These are phyloP conservation scores for Tachycineta bicolor DNA, from an alignment of 2,113 vertebrate genomes.

Conservation along the genomic window DNA sequence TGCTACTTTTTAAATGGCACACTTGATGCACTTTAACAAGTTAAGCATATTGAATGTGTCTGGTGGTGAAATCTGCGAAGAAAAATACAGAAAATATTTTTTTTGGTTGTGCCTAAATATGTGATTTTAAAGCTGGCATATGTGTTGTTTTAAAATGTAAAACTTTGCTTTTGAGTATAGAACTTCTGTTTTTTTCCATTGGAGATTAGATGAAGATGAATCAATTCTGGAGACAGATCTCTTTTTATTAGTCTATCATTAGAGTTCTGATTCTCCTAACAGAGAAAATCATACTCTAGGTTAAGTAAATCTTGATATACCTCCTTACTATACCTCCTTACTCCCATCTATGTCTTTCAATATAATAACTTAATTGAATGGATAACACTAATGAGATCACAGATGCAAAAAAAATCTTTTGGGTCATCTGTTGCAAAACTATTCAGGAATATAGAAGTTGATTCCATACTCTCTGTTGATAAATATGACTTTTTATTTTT, in stretches of 20 bases:
- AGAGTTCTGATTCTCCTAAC: not conserved
- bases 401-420: not conserved
- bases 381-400: not conserved
- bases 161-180: not conserved
- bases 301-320: not conserved
- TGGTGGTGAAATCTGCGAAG: conserved; percentile 12
- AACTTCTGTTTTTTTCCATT: not conserved
- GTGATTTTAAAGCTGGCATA: conserved; percentile 45
- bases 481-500: not conserved
- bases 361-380: not conserved
- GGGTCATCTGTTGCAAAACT: not conserved
- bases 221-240: not conserved
- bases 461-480: not conserved
- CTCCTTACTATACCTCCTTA: not conserved
- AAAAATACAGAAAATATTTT: conserved; percentile 48
- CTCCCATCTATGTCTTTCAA: not conserved
- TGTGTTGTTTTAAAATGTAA: not conserved
- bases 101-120: conserved; percentile 45
- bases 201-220: not conserved
- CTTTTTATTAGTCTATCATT: not conserved
- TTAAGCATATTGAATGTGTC: conserved; percentile 22
- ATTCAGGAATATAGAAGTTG: not conserved
- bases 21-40: conserved; percentile 15
- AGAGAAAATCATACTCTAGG: not conserved
- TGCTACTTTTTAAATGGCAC: conserved; percentile 31